Evolutionary conservation across 2,113 vertebrate genomes (phyloP).

Genomic region (Dicerorhinus sumatrensis): DNA sequence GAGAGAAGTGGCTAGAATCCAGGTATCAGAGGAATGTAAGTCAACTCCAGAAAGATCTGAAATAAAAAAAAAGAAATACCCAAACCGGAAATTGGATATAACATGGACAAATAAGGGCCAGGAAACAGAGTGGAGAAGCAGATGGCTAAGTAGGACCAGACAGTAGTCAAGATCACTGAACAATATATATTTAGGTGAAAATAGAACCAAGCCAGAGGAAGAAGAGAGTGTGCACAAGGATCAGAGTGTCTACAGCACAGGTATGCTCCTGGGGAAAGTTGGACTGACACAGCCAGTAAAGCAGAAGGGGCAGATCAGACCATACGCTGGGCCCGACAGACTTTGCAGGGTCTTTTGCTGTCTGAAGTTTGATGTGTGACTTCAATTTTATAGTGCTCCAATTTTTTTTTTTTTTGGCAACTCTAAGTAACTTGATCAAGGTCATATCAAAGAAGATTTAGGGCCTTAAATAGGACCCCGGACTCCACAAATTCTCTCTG

Average conservation of each 20-base stretch:
- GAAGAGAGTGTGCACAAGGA: neutral
- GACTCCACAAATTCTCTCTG: neutral
- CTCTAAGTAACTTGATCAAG: neutral
- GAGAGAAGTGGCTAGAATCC: neutral
- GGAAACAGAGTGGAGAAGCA: neutral
- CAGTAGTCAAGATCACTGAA: neutral
- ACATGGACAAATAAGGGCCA: neutral
- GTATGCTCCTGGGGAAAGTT: neutral
- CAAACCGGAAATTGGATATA: conserved; percentile 24
- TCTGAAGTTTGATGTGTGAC: neutral
- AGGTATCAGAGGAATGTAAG: neutral
- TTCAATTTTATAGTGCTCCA: neutral
- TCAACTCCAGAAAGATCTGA: conserved; percentile 18
- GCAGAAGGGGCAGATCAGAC: too few relatives aligned
- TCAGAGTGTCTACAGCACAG: neutral
- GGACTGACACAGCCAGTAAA: neutral
- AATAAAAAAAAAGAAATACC: neutral
- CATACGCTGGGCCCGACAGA: neutral
- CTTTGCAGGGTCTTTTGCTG: neutral
- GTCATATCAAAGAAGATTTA: neutral
- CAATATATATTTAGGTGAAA: neutral
- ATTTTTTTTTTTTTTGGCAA: neutral
- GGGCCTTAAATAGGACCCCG: neutral
- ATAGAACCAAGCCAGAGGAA: neutral
- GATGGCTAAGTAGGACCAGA: conserved; percentile 38